These are phyloP conservation scores for Pyrgus malvae DNA, from an alignment of 2,888 invertebrate genomes.

Conservation along the genomic window DNA sequence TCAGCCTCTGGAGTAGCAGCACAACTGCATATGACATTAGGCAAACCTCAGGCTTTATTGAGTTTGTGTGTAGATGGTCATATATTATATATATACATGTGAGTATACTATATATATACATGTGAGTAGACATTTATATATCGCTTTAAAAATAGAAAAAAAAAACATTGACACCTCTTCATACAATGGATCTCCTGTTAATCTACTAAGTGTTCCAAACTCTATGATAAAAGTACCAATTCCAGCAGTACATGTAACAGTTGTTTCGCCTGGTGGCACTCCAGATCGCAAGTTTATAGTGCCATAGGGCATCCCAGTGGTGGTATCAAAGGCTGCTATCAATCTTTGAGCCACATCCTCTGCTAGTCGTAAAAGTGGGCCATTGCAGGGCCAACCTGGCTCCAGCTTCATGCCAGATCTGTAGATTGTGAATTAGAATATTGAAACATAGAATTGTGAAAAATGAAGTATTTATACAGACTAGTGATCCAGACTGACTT, in stretches of 20 bases:
- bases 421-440: background rate
- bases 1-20: too few relatives aligned
- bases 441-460: background rate
- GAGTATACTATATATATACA: too few relatives aligned
- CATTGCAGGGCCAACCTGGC: slow-evolving; percentile 98
- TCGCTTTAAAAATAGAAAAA: too few relatives aligned
- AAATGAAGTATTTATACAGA: too few relatives aligned
- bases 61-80: too few relatives aligned
- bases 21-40: too few relatives aligned
- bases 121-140: too few relatives aligned
- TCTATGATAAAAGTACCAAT: slow-evolving; percentile 98
- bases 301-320: slow-evolving; percentile 98
- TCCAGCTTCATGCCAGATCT: slow-evolving; percentile 91
- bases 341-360: slow-evolving; percentile 96
- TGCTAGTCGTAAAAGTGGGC: slow-evolving; percentile 94
- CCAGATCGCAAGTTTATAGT: slow-evolving; percentile 96
- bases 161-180: slow-evolving; percentile 88
- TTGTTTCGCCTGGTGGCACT: slow-evolving; percentile 96
- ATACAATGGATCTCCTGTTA: slow-evolving; percentile 97
- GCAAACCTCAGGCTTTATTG: too few relatives aligned
- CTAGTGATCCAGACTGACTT: too few relatives aligned
- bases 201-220: slow-evolving; percentile 95
- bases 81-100: too few relatives aligned
- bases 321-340: slow-evolving; percentile 94
- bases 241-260: slow-evolving; percentile 98